Evolutionary conservation across 2,113 vertebrate genomes (phyloP).

Genomic region (Ictidomys tridecemlineatus): DNA sequence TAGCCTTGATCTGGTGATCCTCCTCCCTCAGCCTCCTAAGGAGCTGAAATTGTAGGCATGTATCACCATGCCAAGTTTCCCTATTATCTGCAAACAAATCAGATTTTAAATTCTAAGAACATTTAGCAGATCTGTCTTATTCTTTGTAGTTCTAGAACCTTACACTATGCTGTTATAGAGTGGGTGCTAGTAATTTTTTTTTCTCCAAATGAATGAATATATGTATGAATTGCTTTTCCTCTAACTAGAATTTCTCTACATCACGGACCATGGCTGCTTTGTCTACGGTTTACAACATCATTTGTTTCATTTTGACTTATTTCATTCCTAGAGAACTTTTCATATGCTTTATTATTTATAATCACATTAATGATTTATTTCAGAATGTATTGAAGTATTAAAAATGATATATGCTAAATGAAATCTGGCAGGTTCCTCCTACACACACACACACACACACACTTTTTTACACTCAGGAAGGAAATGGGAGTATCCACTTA

Average conservation of each 20-base stretch:
- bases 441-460: too few relatives aligned
- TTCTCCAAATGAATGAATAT: conserved; percentile 11
- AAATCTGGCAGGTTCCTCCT: background rate
- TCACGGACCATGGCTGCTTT: background rate
- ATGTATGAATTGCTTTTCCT: conserved; percentile 19
- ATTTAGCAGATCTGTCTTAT: background rate
- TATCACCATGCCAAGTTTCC: too few relatives aligned
- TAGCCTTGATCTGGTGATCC: too few relatives aligned
- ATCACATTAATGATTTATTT: conserved; percentile 71
- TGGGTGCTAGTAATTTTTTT: conserved; percentile 2
- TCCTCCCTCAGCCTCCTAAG: too few relatives aligned
- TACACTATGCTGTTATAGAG: background rate
- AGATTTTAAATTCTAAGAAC: background rate
- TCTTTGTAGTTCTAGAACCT: background rate
- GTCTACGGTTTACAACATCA: background rate
- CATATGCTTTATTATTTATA: conserved; percentile 71
- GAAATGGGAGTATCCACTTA: conserved; percentile 21
- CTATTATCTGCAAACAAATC: background rate
- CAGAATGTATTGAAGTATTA: conserved; percentile 49
- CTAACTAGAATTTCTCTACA: background rate
- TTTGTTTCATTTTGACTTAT: conserved; percentile 49
- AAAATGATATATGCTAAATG: conserved; percentile 44
- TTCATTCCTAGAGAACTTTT: conserved; percentile 65
- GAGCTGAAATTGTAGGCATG: too few relatives aligned
- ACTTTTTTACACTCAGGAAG: background rate